These are phyloP conservation scores for Brachionichthys hirsutus DNA, from an alignment of 2,113 vertebrate species.

Conservation along the genomic window DNA sequence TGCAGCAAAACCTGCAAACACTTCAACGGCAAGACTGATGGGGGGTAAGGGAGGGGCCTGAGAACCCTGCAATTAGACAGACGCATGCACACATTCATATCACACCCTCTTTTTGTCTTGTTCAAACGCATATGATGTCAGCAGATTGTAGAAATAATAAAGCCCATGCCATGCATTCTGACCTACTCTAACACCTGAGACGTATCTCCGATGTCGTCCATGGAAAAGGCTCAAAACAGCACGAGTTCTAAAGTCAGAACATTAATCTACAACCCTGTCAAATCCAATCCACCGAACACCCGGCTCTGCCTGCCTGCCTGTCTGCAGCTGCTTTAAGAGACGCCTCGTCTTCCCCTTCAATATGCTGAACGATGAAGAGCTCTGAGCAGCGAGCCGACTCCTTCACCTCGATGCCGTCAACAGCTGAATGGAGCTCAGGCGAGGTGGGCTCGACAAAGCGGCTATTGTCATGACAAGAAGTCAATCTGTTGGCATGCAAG, in stretches of 20 bases:
- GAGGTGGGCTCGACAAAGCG: slow-evolving; percentile 22
- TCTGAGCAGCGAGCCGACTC: slow-evolving; percentile 39
- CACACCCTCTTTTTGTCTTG: neutral
- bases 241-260: slow-evolving; percentile 49
- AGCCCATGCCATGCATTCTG: slow-evolving; percentile 6
- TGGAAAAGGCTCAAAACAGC: slow-evolving; percentile 35
- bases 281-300: slow-evolving; percentile 31
- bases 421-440: slow-evolving; percentile 52
- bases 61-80: slow-evolving; percentile 27
- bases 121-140: slow-evolving; percentile 6
- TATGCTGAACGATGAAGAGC: slow-evolving; percentile 45
- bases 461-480: slow-evolving; percentile 58
- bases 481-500: slow-evolving; percentile 58
- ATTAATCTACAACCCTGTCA: slow-evolving; percentile 59
- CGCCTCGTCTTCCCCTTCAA: slow-evolving; percentile 70
- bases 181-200: slow-evolving; percentile 51
- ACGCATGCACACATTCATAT: slow-evolving; percentile 13
- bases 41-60: slow-evolving; percentile 5
- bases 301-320: neutral
- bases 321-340: slow-evolving; percentile 61
- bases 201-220: slow-evolving; percentile 47
- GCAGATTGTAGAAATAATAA: slow-evolving; percentile 35
- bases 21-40: neutral
- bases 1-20: slow-evolving; percentile 32
- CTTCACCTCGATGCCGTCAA: slow-evolving; percentile 54